Percentiles rank a stretch among this genome's conserved stretches.
These are phyloP conservation scores for Mesochorus sp. DNA, from an alignment of 2,888 invertebrate genomes.

Conservation along the genomic window DNA sequence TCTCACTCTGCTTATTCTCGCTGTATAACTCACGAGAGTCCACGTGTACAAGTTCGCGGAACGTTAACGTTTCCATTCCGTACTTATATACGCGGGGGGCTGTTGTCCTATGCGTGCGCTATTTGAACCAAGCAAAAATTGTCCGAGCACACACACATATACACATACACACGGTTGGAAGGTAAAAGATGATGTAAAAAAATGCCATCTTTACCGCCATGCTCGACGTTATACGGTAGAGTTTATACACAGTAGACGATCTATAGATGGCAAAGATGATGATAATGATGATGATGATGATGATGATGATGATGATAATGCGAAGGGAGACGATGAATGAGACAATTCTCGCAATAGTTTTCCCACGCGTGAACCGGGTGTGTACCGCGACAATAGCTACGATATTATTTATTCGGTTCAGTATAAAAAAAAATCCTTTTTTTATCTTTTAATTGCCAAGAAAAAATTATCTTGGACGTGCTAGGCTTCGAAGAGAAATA, in stretches of 20 bases:
- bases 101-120: neutral
- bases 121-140: neutral
- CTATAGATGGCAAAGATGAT: too few species aligned
- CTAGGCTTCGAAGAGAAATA: neutral
- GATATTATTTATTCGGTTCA: neutral
- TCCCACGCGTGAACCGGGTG: conserved; percentile 21
- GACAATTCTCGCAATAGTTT: conserved; percentile 24
- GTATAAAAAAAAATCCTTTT: neutral
- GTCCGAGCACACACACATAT: too few species aligned
- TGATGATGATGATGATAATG: neutral
- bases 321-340: neutral
- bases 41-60: conserved; percentile 38
- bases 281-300: conserved; percentile 16
- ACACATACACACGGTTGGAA: neutral
- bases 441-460: neutral
- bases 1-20: neutral
- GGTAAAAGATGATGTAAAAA: neutral
- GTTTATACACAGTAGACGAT: too few species aligned
- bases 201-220: neutral
- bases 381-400: neutral
- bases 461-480: neutral
- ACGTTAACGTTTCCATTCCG: conserved; percentile 45
- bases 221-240: neutral
- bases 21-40: neutral
- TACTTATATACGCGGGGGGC: neutral